Evolutionary conservation across 2,113 vertebrate species (phyloP).

Genomic region (Sinocyclocheilus grahami): DNA sequence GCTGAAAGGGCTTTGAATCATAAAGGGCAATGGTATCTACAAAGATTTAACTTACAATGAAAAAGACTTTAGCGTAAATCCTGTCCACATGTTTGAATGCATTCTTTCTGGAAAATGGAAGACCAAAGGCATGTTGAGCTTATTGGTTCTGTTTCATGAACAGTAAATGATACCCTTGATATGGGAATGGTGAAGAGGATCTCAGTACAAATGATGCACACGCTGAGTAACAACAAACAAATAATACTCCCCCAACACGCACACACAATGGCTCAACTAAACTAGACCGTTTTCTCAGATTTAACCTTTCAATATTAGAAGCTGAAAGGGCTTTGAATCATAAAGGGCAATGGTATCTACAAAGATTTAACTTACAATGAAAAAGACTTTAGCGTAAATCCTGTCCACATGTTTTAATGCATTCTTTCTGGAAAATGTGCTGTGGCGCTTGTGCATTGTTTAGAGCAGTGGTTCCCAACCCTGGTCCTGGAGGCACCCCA

Average conservation of each 20-base stretch:
- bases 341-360: not conserved
- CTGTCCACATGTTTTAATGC: not conserved
- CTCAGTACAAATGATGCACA: conserved; percentile 45
- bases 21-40: not conserved
- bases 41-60: not conserved
- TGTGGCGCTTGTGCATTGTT: not conserved
- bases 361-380: not conserved
- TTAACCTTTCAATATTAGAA: not conserved
- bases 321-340: not conserved
- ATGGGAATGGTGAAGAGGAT: not conserved
- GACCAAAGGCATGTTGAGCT: not conserved
- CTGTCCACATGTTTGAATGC: not conserved
- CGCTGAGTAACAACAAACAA: conserved; percentile 40
- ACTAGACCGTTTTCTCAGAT: not conserved
- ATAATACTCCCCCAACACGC: not conserved
- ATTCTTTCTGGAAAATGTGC: not conserved
- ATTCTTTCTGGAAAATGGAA: not conserved
- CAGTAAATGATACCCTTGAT: not conserved
- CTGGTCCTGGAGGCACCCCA: too few relatives aligned
- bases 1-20: not conserved
- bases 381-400: not conserved
- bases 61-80: not conserved
- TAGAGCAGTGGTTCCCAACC: not conserved
- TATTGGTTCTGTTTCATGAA: not conserved
- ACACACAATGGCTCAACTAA: not conserved